These are phyloP conservation scores for Andrena minutula DNA, from an alignment of 2,888 invertebrate species.

Conservation along the genomic window DNA sequence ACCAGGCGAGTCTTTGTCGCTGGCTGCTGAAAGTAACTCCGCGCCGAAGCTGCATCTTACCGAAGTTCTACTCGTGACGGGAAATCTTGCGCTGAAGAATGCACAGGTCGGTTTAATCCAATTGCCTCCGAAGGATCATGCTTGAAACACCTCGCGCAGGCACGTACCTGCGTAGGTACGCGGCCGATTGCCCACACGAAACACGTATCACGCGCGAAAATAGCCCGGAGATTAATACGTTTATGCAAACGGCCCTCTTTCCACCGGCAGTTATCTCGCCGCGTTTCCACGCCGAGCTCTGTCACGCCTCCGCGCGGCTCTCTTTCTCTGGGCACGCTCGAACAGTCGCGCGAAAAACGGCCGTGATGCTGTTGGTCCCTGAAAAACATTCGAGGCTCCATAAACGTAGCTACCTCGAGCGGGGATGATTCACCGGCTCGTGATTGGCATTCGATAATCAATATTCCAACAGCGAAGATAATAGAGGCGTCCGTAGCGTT, in stretches of 20 bases:
- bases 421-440: slow-evolving; percentile 8
- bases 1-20: slow-evolving; percentile 18
- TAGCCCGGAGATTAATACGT: slow-evolving; percentile 64
- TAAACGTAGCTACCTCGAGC: not conserved
- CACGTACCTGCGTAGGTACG: slow-evolving; percentile 38
- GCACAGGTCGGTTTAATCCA: not conserved
- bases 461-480: not conserved
- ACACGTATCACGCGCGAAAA: slow-evolving; percentile 69
- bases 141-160: not conserved
- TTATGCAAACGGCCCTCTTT: slow-evolving; percentile 37
- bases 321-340: not conserved
- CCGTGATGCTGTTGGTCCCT: not conserved
- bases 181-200: slow-evolving; percentile 47
- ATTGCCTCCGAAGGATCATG: not conserved
- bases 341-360: not conserved
- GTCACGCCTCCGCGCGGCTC: slow-evolving; percentile 20
- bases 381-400: not conserved
- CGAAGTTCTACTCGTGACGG: not conserved
- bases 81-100: not conserved
- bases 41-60: no score
- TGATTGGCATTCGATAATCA: slow-evolving; percentile 12
- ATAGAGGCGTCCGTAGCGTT: no score
- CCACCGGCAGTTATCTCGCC: not conserved
- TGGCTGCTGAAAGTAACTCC: not conserved
- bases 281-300: not conserved